Base-by-base conservation (phyloP, 2,113 vertebrate species). In the Notothenia coriiceps region DNA sequence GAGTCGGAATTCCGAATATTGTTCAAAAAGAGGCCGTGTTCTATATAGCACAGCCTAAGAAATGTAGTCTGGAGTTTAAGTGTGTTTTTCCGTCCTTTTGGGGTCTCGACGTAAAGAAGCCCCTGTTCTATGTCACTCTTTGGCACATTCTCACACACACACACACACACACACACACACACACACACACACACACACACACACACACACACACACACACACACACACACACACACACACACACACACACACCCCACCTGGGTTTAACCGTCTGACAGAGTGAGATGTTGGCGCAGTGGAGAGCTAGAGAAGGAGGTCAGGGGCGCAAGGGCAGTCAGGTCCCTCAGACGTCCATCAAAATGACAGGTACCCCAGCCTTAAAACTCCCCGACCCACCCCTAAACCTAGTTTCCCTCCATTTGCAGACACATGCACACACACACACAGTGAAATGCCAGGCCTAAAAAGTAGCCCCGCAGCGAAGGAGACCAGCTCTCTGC, bases 331-430 rank as follows among this genome's bases (percentile, higher is more conserved):
- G 92, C 93, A 93, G 80, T 82, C 88, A 83, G 91, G 91, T 93
- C 90, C 91, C 89, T 88, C 74, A 77, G 84, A 94, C 92, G 93
- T 94, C 94, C 91, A 93, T 94, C 94, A 93, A 92, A 92, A 73
- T 93, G 91, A 92, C 91, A 93, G 91, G 83, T 92, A 88, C 88
- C 89, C 90, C 89, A 70, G 91, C 86, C 79, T 86, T 90, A 89
- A 93, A 94, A 92, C 82, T 90, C 88, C 71, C 60, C 83, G 79
- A 90, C 88, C 82, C 90, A 86, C 91, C 85, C 87, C 78, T 80
- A 88, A 88, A 87, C 55, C 88, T 69, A 78, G 80, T 85, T 85
- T 74, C 82, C 79, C 90, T 78, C 82, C 70, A 84, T 91, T 73
- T 65, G 40, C 74, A 77, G 18, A 86, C 82, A 81, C 80, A 82